phyloP scores from a whole-genome alignment of 2,797 vertebrate genomes.

The Gallinago stenura region DNA sequence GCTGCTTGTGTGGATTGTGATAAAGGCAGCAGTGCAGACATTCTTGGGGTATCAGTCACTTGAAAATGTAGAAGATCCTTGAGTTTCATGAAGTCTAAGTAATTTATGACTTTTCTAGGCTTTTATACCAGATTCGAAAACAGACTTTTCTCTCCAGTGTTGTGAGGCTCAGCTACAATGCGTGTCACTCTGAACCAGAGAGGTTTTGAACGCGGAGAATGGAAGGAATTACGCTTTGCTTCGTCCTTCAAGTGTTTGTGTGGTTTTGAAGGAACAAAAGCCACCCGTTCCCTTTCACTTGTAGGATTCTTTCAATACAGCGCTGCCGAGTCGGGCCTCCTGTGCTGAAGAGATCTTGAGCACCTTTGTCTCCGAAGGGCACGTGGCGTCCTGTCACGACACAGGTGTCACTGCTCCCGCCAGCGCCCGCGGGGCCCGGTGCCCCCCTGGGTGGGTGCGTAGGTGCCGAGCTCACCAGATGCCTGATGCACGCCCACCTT shows the following conservation, averaged over 20 bases:
- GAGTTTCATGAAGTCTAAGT: background rate
- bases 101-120: background rate
- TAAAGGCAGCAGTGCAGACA: rapidly evolving
- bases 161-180: background rate
- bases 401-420: rapidly evolving
- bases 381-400: rapidly evolving
- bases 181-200: background rate
- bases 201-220: background rate
- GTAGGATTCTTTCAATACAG: rapidly evolving
- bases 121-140: background rate
- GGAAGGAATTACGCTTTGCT: background rate
- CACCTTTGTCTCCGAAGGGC: rapidly evolving
- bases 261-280: background rate
- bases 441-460: rapidly evolving
- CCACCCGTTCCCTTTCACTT: background rate
- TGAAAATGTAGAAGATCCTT: background rate
- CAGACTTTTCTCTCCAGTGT: background rate
- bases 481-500: rapidly evolving
- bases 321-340: rapidly evolving
- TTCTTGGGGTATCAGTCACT: background rate
- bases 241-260: background rate
- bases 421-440: background rate
- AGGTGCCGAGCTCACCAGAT: rapidly evolving
- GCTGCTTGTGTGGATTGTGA: background rate
- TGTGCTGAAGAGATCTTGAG: background rate